A percentile compares a stretch with the other conserved stretches of the same genome.
Evolutionary conservation across 2,888 invertebrate genomes (phyloP).

Genomic region (Coelogynopora nodosa): DNA sequence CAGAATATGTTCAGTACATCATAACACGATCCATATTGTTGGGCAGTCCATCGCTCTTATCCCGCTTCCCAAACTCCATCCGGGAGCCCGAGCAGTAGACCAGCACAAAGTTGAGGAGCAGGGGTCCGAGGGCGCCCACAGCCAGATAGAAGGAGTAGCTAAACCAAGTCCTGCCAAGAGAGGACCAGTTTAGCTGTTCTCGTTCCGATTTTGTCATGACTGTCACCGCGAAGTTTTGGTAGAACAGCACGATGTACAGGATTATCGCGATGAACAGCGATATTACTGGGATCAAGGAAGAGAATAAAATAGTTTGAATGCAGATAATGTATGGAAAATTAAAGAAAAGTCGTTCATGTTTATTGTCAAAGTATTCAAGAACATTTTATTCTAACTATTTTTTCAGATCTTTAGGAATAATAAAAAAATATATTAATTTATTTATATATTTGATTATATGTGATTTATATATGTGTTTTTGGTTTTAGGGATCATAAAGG

Average conservation of each 20-base stretch:
- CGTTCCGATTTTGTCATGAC: background rate
- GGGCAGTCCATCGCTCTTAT: background rate
- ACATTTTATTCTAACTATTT: no score
- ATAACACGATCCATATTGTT: background rate
- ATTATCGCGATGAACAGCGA: background rate
- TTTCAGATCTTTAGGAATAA: no score
- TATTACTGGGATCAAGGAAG: background rate
- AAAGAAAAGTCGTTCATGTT: no score
- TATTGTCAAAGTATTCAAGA: no score
- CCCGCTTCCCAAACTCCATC: background rate
- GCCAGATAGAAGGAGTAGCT: background rate
- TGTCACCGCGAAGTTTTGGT: background rate
- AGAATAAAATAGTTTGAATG: no score
- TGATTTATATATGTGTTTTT: no score
- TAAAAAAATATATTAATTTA: no score
- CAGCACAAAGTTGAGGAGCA: background rate
- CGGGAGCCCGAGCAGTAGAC: background rate
- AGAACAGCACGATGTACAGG: background rate
- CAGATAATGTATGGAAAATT: no score
- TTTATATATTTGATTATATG: no score
- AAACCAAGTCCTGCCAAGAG: background rate
- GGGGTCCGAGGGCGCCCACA: background rate
- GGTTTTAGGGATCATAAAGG: no score
- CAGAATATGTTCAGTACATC: background rate
- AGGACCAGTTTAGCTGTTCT: background rate